These are phyloP conservation scores for Neofelis nebulosa DNA, from an alignment of 2,113 vertebrate species.

Conservation along the genomic window DNA sequence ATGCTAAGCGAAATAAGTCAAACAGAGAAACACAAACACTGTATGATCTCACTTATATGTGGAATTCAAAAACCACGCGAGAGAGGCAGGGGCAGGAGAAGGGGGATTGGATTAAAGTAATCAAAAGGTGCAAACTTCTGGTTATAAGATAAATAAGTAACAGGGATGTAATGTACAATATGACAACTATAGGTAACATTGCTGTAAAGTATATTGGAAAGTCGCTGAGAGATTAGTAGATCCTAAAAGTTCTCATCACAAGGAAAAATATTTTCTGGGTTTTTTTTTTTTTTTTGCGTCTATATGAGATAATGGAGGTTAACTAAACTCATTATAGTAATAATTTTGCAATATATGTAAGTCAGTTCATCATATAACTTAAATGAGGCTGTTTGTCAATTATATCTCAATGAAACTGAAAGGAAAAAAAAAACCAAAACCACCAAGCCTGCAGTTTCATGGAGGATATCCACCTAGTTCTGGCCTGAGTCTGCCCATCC, in stretches of 20 bases:
- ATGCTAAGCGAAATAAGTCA: background rate
- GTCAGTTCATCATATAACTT: background rate
- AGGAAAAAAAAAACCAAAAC: background rate
- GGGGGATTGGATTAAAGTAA: background rate
- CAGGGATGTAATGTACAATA: background rate
- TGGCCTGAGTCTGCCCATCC: background rate
- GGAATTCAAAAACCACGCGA: background rate
- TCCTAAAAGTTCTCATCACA: background rate
- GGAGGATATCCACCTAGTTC: no score
- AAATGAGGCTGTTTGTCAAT: background rate
- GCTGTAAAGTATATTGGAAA: background rate
- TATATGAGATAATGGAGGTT: background rate
- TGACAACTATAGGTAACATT: background rate
- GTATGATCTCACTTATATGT: background rate
- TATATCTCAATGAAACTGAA: background rate
- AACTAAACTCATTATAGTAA: background rate
- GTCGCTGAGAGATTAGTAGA: background rate
- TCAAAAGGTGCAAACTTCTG: background rate
- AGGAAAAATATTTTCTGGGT: background rate
- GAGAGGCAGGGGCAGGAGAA: background rate
- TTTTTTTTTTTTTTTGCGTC: background rate
- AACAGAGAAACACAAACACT: background rate
- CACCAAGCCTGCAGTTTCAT: background rate
- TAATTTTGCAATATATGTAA: background rate
- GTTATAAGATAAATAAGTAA: background rate